These are phyloP conservation scores for Vandiemenella viatica DNA, from an alignment of 2,888 invertebrate genomes.

Conservation along the genomic window DNA sequence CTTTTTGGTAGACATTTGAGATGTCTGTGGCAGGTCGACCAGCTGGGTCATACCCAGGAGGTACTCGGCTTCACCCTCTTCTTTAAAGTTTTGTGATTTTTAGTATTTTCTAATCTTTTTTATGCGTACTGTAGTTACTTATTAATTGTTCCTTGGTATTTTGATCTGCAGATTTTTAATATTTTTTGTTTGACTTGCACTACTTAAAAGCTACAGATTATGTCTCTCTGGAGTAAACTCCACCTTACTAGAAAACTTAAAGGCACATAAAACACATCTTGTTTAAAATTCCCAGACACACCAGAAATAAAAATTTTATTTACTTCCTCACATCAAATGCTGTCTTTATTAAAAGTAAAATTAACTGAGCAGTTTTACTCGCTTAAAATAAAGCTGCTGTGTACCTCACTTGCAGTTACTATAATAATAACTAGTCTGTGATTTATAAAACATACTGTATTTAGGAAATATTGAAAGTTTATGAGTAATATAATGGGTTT, in stretches of 20 bases:
- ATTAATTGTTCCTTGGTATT: slow-evolving; percentile 5
- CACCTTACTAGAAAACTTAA: slow-evolving; percentile 26
- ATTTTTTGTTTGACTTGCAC: slow-evolving; percentile 12
- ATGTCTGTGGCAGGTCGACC: slow-evolving; percentile 9
- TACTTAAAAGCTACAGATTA: slow-evolving; percentile 9
- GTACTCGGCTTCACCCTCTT: slow-evolving; percentile 6
- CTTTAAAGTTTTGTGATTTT: slow-evolving; percentile 9
- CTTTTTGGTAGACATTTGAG: slow-evolving; percentile 12
- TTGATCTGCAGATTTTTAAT: neutral
- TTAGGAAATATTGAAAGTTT: too few relatives aligned
- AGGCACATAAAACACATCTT: neutral
- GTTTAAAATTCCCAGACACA: neutral
- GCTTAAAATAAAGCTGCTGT: too few relatives aligned
- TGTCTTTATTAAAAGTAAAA: too few relatives aligned
- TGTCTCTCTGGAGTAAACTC: slow-evolving; percentile 34
- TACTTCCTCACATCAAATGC: too few relatives aligned
- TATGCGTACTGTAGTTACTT: slow-evolving; percentile 8
- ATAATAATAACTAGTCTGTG: too few relatives aligned
- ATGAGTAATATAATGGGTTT: too few relatives aligned
- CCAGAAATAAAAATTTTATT: neutral
- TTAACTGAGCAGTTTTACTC: too few relatives aligned
- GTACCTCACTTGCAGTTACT: too few relatives aligned
- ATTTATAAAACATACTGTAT: too few relatives aligned
- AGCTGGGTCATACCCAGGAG: slow-evolving; percentile 8
- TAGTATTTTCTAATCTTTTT: slow-evolving; percentile 7